These are phyloP conservation scores for Parazoanthus swiftii DNA, from an alignment of 92 coral and sea anemone species.

Conservation along the genomic window DNA sequence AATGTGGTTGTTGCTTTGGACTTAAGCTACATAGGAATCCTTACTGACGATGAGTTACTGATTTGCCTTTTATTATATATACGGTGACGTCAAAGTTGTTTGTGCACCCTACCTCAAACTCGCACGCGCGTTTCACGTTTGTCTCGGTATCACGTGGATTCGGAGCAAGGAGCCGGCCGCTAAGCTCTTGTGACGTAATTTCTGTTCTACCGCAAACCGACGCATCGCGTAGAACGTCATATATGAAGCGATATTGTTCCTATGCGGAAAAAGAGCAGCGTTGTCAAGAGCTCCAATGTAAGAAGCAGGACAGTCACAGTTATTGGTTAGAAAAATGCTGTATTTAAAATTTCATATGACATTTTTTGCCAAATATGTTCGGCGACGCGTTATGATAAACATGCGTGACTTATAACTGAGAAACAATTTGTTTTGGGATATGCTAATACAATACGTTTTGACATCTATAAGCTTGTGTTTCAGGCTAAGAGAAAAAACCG, in stretches of 20 bases:
- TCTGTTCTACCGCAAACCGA: constrained; percentile 86
- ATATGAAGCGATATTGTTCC: constrained; percentile 92
- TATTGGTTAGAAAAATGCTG: not conserved
- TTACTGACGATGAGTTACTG: not conserved
- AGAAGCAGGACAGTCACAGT: not conserved
- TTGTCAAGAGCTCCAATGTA: not conserved
- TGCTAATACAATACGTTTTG: no score
- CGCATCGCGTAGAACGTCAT: constrained; percentile 84
- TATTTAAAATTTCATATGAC: not conserved
- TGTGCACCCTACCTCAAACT: constrained; percentile 62
- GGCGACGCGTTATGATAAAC: no score
- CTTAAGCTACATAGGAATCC: no score
- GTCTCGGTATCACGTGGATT: constrained; percentile 65
- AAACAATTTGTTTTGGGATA: no score
- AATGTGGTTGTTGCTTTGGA: no score
- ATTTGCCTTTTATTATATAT: no score
- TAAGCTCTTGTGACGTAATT: constrained; percentile 74
- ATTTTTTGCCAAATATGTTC: no score
- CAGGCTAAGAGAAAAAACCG: no score
- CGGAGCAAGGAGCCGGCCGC: constrained; percentile 62
- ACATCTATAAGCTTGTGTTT: no score
- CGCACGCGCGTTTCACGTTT: constrained; percentile 50
- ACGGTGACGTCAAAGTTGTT: no score
- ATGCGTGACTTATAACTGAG: no score
- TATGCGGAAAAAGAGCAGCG: not conserved